These are phyloP conservation scores for Lepidurus couesii DNA, from an alignment of 1,140 invertebrate genomes.

Conservation along the genomic window DNA sequence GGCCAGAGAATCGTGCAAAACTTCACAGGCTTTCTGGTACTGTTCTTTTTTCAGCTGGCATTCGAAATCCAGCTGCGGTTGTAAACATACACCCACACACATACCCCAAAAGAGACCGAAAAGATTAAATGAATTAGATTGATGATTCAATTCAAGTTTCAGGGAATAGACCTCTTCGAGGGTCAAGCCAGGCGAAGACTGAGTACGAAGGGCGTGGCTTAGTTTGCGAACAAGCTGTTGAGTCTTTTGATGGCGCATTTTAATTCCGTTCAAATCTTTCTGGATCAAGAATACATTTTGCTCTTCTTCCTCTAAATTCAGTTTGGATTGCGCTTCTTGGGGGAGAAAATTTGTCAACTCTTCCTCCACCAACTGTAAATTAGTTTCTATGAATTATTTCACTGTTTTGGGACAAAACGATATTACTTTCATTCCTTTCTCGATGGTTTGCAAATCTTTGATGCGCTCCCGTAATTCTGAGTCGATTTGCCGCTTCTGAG, in stretches of 20 bases:
- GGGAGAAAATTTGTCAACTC: background rate
- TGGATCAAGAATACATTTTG: background rate
- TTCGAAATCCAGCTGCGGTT: background rate
- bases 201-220: background rate
- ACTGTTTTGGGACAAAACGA: too few relatives aligned
- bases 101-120: too few relatives aligned
- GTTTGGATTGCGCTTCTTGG: background rate
- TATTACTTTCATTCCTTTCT: conserved; percentile 4
- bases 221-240: background rate
- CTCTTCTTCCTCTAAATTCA: background rate
- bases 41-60: background rate
- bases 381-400: too few relatives aligned
- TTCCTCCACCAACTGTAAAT: background rate
- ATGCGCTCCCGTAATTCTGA: background rate
- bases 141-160: background rate
- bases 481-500: background rate
- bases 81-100: too few relatives aligned
- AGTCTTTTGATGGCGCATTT: background rate
- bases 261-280: background rate
- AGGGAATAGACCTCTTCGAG: background rate
- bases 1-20: background rate
- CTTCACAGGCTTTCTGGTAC: background rate
- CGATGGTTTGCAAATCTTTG: background rate
- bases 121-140: background rate
- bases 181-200: background rate